Evolutionary conservation across 1,140 invertebrate genomes (phyloP).

Genomic region (Drosophila tropicalis): DNA sequence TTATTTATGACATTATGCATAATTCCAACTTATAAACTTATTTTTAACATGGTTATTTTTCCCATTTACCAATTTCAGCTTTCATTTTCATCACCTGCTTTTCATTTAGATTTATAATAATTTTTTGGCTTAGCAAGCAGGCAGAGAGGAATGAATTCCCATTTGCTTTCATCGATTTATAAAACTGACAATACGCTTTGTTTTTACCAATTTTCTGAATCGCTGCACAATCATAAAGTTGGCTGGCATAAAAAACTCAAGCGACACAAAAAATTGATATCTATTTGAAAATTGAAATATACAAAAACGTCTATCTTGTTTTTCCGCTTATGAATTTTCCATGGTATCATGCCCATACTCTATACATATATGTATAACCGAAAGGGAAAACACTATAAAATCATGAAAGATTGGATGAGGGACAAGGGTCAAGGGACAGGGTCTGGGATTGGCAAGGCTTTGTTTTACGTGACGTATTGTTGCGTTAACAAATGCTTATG

Average conservation of each 20-base stretch:
- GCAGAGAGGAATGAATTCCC: not conserved
- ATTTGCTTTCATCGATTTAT: not conserved
- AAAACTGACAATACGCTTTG: not conserved
- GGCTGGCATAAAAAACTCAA: conserved; percentile 11
- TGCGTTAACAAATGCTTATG: not conserved
- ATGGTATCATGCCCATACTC: not conserved
- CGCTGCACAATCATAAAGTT: conserved; percentile 32
- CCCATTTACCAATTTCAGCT: not conserved
- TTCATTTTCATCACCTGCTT: not conserved
- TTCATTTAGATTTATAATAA: conserved; percentile 1
- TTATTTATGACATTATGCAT: not conserved
- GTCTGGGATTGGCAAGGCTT: not conserved
- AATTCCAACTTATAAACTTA: not conserved
- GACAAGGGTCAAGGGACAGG: not conserved
- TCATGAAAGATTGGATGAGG: too few species aligned
- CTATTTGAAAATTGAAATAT: conserved; percentile 71
- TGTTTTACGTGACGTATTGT: not conserved
- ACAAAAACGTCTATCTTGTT: conserved; percentile 47
- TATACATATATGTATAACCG: conserved; percentile 7
- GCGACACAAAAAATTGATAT: conserved; percentile 31
- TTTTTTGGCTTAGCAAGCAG: not conserved
- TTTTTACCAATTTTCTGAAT: conserved; percentile 47
- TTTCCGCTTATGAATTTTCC: conserved; percentile 27
- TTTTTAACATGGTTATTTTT: not conserved
- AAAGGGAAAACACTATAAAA: conserved; percentile 26